Conservation (phyloP, 2,797 vertebrate genomes). For the Phaenicophaeus curvirostris region DNA sequence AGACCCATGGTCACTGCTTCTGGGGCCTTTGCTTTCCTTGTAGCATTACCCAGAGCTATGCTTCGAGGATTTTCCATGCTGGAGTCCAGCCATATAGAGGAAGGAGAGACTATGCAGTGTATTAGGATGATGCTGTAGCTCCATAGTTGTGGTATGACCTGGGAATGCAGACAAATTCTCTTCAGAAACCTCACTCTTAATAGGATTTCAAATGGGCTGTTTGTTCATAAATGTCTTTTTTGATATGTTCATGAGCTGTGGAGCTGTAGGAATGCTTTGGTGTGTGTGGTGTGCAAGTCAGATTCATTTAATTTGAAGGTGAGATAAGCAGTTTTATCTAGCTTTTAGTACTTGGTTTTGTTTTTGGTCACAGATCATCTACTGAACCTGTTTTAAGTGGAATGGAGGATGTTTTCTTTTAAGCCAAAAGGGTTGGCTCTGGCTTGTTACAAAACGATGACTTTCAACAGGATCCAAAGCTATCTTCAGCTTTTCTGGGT, state of each 20-base stretch:
- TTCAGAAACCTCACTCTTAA: neutral
- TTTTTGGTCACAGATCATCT: constrained; percentile 71
- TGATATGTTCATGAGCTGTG: accelerated
- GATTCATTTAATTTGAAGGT: constrained; percentile 62
- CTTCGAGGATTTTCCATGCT: neutral
- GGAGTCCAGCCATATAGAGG: neutral
- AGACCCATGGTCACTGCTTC: accelerated
- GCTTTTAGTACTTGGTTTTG: constrained; percentile 63
- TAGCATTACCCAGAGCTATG: neutral
- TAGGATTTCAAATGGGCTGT: neutral
- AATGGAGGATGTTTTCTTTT: constrained; percentile 28
- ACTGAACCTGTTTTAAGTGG: constrained; percentile 69
- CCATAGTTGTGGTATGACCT: neutral
- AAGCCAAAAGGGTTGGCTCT: constrained; percentile 57
- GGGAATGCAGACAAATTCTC: neutral
- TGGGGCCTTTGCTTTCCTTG: accelerated
- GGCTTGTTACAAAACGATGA: constrained; percentile 49
- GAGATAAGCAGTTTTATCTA: constrained; percentile 54
- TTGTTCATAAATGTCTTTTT: constrained; percentile 24
- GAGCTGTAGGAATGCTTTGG: constrained; percentile 44
- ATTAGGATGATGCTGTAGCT: neutral
- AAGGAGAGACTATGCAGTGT: neutral
- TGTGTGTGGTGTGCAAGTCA: constrained; percentile 13
- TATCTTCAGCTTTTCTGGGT: constrained; percentile 71
- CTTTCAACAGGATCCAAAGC: constrained; percentile 69